phyloP scores from a whole-genome alignment of 30 jellyfish, hydroid and myxozoan species.

The Nemopilema nomurai region DNA sequence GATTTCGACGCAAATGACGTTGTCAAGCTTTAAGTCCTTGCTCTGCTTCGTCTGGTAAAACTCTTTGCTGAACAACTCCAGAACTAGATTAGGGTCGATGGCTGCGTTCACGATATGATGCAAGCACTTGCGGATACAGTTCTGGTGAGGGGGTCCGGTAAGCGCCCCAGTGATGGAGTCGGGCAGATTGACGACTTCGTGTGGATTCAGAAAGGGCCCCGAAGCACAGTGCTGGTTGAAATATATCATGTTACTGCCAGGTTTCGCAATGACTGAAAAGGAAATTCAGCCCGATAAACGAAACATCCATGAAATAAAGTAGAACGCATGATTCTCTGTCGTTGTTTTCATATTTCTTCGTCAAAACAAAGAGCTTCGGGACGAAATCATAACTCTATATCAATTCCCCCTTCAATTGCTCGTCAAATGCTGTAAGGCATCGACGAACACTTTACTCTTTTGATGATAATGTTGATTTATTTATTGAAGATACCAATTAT shows the following conservation, averaged over 20 bases:
- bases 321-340: no score
- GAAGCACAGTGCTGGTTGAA: conserved; percentile 95
- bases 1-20: conserved; percentile 90
- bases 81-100: conserved; percentile 85
- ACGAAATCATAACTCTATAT: no score
- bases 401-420: no score
- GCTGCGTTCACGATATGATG: conserved; percentile 95
- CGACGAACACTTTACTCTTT: no score
- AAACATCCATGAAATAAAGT: no score
- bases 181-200: conserved; percentile 84
- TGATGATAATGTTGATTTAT: no score
- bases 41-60: conserved; percentile 95
- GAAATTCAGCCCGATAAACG: no score
- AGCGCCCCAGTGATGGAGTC: conserved; percentile 87
- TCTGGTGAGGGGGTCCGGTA: conserved; percentile 98
- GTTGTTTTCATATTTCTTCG: no score
- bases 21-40: conserved; percentile 92
- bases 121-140: conserved; percentile 89
- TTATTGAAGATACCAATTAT: no score
- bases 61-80: conserved; percentile 96
- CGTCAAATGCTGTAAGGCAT: no score
- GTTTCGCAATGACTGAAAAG: conserved; percentile 64
- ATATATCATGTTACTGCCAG: conserved; percentile 82
- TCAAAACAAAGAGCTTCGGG: no score
- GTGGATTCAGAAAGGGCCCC: conserved; percentile 92